Evolutionary conservation across 1,140 invertebrate species (phyloP).

Genomic region (Microplitis mediator): DNA sequence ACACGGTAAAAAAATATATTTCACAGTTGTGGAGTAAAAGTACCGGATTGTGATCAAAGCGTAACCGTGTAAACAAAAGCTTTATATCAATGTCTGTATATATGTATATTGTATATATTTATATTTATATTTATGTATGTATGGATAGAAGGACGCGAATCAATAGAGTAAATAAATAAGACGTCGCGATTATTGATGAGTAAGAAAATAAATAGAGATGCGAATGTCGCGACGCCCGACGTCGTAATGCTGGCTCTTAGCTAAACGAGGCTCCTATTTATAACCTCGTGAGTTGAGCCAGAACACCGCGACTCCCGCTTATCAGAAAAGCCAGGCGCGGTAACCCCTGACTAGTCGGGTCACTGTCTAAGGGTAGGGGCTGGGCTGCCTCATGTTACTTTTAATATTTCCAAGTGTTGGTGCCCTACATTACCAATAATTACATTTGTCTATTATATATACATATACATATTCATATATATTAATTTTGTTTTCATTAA

Average conservation of each 20-base stretch:
- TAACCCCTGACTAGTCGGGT: constrained; percentile 11
- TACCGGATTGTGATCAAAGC: too few species aligned
- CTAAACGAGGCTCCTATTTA: constrained; percentile 47
- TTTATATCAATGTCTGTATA: too few species aligned
- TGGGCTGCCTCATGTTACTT: neutral
- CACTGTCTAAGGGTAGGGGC: neutral
- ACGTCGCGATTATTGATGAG: too few species aligned
- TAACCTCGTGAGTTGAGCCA: constrained; percentile 39
- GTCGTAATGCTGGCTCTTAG: constrained; percentile 44
- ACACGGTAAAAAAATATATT: neutral
- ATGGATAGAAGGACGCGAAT: neutral
- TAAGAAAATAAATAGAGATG: constrained; percentile 25
- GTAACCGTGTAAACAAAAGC: too few species aligned
- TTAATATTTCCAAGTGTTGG: constrained; percentile 31
- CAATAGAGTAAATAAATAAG: neutral
- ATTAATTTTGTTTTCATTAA: too few species aligned
- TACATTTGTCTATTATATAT: neutral
- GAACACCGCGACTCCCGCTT: constrained; percentile 26
- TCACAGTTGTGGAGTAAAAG: too few species aligned
- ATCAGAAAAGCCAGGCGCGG: constrained; percentile 31
- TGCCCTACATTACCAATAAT: constrained; percentile 19
- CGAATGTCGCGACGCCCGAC: constrained; percentile 38
- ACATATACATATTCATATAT: too few species aligned
- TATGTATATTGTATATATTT: too few species aligned
- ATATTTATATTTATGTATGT: neutral